These are phyloP conservation scores for Diorhabda sublineata DNA, from an alignment of 1,140 invertebrate genomes.

Conservation along the genomic window DNA sequence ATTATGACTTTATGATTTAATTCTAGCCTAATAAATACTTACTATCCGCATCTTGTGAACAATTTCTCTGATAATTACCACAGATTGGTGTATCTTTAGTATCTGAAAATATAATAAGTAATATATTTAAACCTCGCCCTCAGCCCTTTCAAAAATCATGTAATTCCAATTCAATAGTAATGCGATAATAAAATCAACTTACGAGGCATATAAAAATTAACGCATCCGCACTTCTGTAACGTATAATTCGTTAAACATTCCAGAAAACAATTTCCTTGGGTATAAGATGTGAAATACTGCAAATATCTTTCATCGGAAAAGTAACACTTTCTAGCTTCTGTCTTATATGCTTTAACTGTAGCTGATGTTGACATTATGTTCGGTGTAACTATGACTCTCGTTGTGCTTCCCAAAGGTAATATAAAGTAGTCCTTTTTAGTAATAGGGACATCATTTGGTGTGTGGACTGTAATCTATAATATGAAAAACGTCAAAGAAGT, in stretches of 20 bases:
- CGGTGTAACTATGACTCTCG: constrained; percentile 50
- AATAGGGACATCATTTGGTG: constrained; percentile 52
- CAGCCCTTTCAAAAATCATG: too few relatives aligned
- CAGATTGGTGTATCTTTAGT: too few relatives aligned
- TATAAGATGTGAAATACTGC: constrained; percentile 43
- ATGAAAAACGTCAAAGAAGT: neutral
- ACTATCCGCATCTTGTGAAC: too few relatives aligned
- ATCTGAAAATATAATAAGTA: too few relatives aligned
- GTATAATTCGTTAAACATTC: constrained; percentile 47
- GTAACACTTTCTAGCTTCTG: constrained; percentile 57
- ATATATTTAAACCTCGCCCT: too few relatives aligned
- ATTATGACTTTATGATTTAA: too few relatives aligned
- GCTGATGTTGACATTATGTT: constrained; percentile 54
- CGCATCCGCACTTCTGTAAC: constrained; percentile 38
- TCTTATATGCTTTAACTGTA: constrained; percentile 41
- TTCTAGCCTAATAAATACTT: too few relatives aligned
- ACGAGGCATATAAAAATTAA: constrained; percentile 43
- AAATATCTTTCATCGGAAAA: constrained; percentile 57
- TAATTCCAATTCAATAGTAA: too few relatives aligned
- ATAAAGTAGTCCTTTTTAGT: constrained; percentile 52
- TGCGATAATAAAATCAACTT: constrained; percentile 18
- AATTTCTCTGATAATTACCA: too few relatives aligned
- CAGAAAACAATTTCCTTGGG: constrained; percentile 43
- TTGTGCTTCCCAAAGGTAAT: constrained; percentile 50
- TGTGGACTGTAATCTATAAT: constrained; percentile 52